Percentiles rank a stretch among this genome's conserved stretches.
Evolutionary conservation across 2,797 vertebrate genomes (phyloP).

Genomic region (Bovichtus diacanthus): DNA sequence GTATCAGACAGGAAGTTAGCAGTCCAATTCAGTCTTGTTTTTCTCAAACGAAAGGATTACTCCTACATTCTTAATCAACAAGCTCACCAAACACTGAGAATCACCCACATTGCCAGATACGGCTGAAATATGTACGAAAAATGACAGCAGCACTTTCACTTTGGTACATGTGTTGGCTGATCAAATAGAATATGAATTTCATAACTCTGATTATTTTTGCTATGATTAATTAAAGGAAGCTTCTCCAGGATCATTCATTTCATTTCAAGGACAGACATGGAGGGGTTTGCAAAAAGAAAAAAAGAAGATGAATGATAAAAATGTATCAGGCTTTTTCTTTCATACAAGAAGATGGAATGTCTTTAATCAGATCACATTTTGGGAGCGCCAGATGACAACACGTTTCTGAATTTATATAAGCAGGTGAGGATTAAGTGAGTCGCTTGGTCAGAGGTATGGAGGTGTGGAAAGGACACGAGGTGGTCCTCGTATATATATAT

Average conservation of each 20-base stretch:
- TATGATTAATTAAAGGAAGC: slow-evolving; percentile 70
- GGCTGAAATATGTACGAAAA: slow-evolving; percentile 49
- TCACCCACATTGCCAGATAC: slow-evolving; percentile 62
- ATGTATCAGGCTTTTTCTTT: slow-evolving; percentile 48
- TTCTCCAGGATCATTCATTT: slow-evolving; percentile 57
- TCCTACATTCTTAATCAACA: slow-evolving; percentile 75
- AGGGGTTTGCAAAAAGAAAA: slow-evolving; percentile 27
- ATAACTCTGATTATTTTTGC: slow-evolving; percentile 61
- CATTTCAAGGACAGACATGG: slow-evolving; percentile 68
- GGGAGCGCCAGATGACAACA: slow-evolving; percentile 48
- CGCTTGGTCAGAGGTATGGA: slow-evolving; percentile 39
- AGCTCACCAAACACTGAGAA: slow-evolving; percentile 67
- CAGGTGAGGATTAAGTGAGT: slow-evolving; percentile 49
- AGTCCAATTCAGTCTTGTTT: slow-evolving; percentile 58
- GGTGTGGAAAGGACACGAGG: neutral
- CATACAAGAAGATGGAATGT: slow-evolving; percentile 37
- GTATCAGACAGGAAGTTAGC: slow-evolving; percentile 58
- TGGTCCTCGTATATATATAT: no score
- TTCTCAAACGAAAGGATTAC: slow-evolving; percentile 66
- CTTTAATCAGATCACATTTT: slow-evolving; percentile 56
- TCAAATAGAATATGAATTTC: slow-evolving; percentile 68
- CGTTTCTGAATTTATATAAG: slow-evolving; percentile 67
- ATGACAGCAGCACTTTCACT: slow-evolving; percentile 60
- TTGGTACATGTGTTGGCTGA: slow-evolving; percentile 61
- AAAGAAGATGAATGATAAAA: slow-evolving; percentile 52